phyloP scores from a whole-genome alignment of 2,888 invertebrate genomes.

The Luperina testacea region DNA sequence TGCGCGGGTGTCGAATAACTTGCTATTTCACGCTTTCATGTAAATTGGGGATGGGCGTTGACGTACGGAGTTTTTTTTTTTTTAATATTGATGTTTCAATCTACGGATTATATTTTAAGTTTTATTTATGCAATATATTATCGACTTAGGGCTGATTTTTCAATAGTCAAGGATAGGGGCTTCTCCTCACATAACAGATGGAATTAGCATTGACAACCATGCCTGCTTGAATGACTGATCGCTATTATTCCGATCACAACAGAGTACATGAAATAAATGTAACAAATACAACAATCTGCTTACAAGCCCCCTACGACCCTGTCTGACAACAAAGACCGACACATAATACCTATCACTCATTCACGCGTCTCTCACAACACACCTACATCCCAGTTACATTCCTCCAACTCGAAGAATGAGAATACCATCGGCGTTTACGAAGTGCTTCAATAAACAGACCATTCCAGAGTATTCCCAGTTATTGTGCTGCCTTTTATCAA shows the following conservation, averaged over 20 bases:
- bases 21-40: conserved; percentile 38
- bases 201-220: neutral
- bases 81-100: neutral
- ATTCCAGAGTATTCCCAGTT: conserved; percentile 64
- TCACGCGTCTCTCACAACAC: conserved; percentile 12
- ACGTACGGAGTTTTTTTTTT: conserved; percentile 1
- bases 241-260: neutral
- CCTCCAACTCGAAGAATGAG: conserved; percentile 52
- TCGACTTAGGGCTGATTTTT: neutral
- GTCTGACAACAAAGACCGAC: conserved; percentile 12
- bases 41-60: conserved; percentile 20
- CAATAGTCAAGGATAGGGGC: no score
- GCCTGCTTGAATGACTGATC: neutral
- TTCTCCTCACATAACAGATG: neutral
- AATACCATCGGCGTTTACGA: conserved; percentile 62
- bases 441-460: conserved; percentile 67
- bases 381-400: conserved; percentile 27
- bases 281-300: neutral
- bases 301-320: neutral
- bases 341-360: conserved; percentile 13
- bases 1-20: conserved; percentile 26
- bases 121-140: neutral
- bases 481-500: conserved; percentile 67
- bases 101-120: neutral
- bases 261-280: neutral